Conservation (phyloP, 2,797 vertebrate species). For the Epinephelus coioides region DNA sequence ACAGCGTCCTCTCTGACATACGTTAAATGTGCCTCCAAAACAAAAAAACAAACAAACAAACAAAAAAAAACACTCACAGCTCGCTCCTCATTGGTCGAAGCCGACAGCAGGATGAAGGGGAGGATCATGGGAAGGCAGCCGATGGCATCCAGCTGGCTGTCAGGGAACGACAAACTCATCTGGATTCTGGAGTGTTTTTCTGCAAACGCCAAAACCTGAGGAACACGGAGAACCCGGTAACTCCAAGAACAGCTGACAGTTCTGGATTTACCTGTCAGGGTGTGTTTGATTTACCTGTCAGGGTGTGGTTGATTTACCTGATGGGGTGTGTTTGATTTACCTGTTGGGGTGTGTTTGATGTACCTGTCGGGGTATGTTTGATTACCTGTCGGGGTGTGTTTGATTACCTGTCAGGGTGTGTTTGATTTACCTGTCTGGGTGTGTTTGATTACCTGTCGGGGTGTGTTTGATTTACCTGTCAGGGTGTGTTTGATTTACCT, state of each 20-base stretch:
- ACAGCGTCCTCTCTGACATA: neutral
- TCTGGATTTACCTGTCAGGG: neutral
- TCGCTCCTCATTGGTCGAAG: slow-evolving; percentile 73
- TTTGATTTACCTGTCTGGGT: slow-evolving; percentile 53
- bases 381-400: slow-evolving; percentile 56
- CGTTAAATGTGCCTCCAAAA: neutral
- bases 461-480: slow-evolving; percentile 50
- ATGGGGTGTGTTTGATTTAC: neutral
- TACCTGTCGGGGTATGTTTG: neutral
- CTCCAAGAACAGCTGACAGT: neutral
- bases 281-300: too few species aligned
- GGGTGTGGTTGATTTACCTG: slow-evolving; percentile 52
- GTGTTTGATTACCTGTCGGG: too few species aligned
- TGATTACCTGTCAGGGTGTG: neutral
- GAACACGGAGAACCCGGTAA: neutral
- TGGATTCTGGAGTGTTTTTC: slow-evolving; percentile 60
- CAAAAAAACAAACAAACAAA: too few species aligned
- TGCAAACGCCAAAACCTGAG: slow-evolving; percentile 80
- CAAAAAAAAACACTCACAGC: slow-evolving; percentile 63
- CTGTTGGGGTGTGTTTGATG: too few species aligned
- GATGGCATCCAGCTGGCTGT: slow-evolving; percentile 81
- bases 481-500: neutral
- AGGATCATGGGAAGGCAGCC: slow-evolving; percentile 81
- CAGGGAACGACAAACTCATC: slow-evolving; percentile 37
- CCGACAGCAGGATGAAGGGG: slow-evolving; percentile 80